Evolutionary conservation across 2,888 invertebrate species (phyloP), one percentile per base, ranked within the genome.

Genomic region (Alentia gelatinosa): DNA sequence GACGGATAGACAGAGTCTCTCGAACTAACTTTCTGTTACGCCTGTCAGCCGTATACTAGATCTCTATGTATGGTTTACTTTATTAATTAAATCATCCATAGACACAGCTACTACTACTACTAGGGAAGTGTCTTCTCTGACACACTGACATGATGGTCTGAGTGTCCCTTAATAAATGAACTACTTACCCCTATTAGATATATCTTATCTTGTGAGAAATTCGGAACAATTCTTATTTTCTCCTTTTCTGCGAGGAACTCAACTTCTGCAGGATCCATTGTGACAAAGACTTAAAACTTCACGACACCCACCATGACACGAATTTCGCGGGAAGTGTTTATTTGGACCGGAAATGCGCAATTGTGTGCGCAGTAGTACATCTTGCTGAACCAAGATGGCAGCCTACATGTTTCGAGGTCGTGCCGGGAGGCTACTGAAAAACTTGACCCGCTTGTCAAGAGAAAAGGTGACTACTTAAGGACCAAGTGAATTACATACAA

Each of bases 231-330:
- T 93, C 97, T 97, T 33, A 99, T 97, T 86, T 97, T 96, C 94
- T 98, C 97, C 94, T 98, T 98, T 96, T 99, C 99, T 1, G 98
- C 98, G 92, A 99, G 97, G 96, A 98, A 99, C 96, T 97, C 96
- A n/a, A 96, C 95, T 94, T 96, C 96, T n/a, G 96, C 94, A 5
- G 96, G 95, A 92, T 96, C 95, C 96, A 96, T 96, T 39, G 26
- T 91, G 63, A 47, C 33, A 26, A 26, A n/a, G n/a, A 86, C 9
- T 23, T 12, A n/a, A 42, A 42, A 7, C 42, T 39, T 74, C 7
- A 88, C 26, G 47, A 30, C 19, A 89, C 47, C 86, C 35, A 50
- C 83, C 26, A n/a, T 37, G 33, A 37, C 23, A 40, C 86, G 63
- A 89, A 89, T 89, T 89, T 89, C 89, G 89, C 89, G 89, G 63